phyloP scores from a whole-genome alignment of 2,113 vertebrate genomes.

The Sakesphorus luctuosus region DNA sequence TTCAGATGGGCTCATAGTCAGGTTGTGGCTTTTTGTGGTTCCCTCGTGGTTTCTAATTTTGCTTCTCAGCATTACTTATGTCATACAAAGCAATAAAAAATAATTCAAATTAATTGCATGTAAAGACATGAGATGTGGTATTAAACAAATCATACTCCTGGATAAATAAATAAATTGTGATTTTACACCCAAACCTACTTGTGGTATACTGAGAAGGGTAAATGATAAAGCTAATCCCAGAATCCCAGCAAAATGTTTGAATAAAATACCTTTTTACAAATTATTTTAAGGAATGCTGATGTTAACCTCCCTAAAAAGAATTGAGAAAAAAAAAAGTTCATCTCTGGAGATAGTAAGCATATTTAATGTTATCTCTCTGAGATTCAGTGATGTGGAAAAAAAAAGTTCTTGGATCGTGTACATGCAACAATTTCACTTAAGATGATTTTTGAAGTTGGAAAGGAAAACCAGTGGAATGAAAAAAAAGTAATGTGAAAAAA shows the following conservation, averaged over 20 bases:
- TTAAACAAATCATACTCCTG: constrained; percentile 9
- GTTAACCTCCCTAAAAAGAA: not conserved
- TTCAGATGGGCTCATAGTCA: not conserved
- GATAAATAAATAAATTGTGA: not conserved
- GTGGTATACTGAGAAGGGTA: not conserved
- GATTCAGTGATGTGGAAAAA: no score
- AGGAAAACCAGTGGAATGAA: not conserved
- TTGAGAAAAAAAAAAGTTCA: not conserved
- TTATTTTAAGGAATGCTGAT: not conserved
- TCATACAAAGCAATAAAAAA: not conserved
- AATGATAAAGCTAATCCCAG: not conserved
- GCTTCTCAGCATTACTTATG: not conserved
- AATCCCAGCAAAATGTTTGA: not conserved
- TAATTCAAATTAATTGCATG: constrained; percentile 21
- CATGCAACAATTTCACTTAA: not conserved
- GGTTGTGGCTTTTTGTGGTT: not conserved
- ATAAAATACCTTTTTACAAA: not conserved
- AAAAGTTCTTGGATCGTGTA: not conserved
- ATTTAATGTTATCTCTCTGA: not conserved
- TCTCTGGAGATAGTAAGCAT: not conserved
- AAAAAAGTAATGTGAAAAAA: not conserved
- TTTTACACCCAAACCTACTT: not conserved
- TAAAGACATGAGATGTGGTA: not conserved
- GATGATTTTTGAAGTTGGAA: not conserved
- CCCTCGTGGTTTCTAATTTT: not conserved